A percentile compares a stretch with the other conserved stretches of the same genome.
These are phyloP conservation scores for Mormoops blainvillei DNA, from an alignment of 2,113 vertebrate species.

Conservation along the genomic window DNA sequence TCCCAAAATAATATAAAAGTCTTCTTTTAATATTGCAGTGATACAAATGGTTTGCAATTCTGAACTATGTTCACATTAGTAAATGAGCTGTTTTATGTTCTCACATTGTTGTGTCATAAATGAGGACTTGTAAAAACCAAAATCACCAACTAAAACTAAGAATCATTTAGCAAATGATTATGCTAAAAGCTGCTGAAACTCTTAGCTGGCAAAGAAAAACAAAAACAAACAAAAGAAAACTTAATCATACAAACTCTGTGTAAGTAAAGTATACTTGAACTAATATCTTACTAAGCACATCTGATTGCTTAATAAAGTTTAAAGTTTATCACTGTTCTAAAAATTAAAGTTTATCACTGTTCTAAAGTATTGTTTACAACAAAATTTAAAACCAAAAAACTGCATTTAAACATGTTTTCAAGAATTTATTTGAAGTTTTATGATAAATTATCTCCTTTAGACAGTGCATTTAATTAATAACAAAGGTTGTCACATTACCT, in stretches of 20 bases:
- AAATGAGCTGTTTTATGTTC: background rate
- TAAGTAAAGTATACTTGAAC: background rate
- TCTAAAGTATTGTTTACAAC: background rate
- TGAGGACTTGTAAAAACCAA: background rate
- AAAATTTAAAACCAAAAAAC: background rate
- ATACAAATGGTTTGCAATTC: background rate
- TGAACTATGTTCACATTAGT: background rate
- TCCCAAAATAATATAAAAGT: background rate
- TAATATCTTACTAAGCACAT: background rate
- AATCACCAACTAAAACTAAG: background rate
- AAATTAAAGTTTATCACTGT: no score
- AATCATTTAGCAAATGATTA: background rate
- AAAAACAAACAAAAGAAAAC: no score
- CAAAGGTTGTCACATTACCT: background rate
- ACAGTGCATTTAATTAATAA: background rate
- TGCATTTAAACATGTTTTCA: background rate
- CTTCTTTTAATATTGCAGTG: background rate
- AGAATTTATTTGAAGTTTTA: background rate
- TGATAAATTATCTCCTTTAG: background rate
- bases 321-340: no score
- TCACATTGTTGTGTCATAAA: background rate
- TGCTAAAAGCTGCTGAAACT: background rate
- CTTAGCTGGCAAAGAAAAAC: no score
- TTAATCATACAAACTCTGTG: background rate
- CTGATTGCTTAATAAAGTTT: background rate